These are phyloP conservation scores for Euura saliciscinereae DNA, from an alignment of 1,140 invertebrate species.

Conservation along the genomic window DNA sequence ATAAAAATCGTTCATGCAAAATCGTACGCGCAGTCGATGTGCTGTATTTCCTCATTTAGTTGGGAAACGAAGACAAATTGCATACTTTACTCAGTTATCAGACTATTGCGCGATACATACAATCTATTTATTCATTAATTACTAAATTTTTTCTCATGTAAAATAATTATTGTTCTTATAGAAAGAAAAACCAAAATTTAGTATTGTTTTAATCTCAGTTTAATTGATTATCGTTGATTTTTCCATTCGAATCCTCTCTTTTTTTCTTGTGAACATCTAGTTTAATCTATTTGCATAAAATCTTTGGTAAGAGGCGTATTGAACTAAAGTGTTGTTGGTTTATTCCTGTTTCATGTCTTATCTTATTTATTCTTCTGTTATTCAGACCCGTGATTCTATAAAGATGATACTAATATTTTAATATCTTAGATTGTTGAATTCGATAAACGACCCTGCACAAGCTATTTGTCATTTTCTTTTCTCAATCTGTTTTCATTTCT, in stretches of 20 bases:
- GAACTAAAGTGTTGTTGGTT: conserved; percentile 18
- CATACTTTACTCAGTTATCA: too few species aligned
- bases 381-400: conserved; percentile 38
- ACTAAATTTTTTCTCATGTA: too few species aligned
- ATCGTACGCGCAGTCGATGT: too few species aligned
- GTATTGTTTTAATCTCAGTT: not conserved
- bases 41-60: too few species aligned
- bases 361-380: too few species aligned
- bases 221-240: not conserved
- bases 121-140: too few species aligned
- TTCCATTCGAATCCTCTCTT: not conserved
- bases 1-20: too few species aligned
- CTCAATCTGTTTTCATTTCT: not conserved
- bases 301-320: conserved; percentile 47
- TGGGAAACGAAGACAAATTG: too few species aligned
- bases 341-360: too few species aligned
- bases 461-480: conserved; percentile 39
- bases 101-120: too few species aligned
- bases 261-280: conserved; percentile 5
- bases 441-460: conserved; percentile 38
- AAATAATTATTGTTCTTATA: too few species aligned
- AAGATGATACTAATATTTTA: conserved; percentile 21
- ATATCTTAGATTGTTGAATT: conserved; percentile 34
- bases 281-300: conserved; percentile 48
- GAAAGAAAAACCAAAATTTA: too few species aligned